These are phyloP conservation scores for Agriopis leucophaearia DNA, from an alignment of 2,888 invertebrate species.

Conservation along the genomic window DNA sequence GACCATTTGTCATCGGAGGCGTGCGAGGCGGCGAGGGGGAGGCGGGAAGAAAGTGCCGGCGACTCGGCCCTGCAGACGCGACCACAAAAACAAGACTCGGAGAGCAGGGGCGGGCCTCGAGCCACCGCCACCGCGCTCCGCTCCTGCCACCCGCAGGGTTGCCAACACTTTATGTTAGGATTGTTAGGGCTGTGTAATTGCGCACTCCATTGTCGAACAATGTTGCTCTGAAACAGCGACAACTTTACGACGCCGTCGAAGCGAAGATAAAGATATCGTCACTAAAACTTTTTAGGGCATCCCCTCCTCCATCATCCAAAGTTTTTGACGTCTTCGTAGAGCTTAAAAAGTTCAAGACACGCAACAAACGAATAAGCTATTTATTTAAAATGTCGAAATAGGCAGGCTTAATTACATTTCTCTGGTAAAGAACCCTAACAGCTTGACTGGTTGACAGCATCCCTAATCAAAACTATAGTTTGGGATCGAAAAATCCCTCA, in stretches of 20 bases:
- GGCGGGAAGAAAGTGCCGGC: slow-evolving; percentile 75
- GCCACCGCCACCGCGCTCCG: slow-evolving; percentile 62
- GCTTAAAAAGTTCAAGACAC: not conserved
- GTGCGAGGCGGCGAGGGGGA: slow-evolving; percentile 54
- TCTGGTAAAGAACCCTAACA: not conserved
- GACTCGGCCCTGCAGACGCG: slow-evolving; percentile 83
- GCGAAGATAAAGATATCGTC: slow-evolving; percentile 38
- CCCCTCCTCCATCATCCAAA: slow-evolving; percentile 3
- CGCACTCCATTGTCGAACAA: slow-evolving; percentile 55
- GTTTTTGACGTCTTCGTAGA: not conserved
- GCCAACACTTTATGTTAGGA: slow-evolving; percentile 57
- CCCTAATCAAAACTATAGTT: slow-evolving; percentile 41
- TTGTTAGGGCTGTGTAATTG: slow-evolving; percentile 55
- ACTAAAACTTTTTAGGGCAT: slow-evolving; percentile 32
- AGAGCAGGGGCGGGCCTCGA: slow-evolving; percentile 74
- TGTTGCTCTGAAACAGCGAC: slow-evolving; percentile 50
- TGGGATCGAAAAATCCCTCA: slow-evolving; percentile 65
- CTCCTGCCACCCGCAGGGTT: slow-evolving; percentile 69
- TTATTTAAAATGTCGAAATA: not conserved
- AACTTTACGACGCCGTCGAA: slow-evolving; percentile 41
- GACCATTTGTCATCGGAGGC: slow-evolving; percentile 85
- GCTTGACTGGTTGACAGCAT: slow-evolving; percentile 18
- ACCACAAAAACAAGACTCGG: slow-evolving; percentile 83
- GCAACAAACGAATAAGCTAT: not conserved
- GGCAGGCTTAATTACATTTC: not conserved